A percentile compares a stretch with the other conserved stretches of the same genome.
These are phyloP conservation scores for Xiphias gladius DNA, from an alignment of 2,113 vertebrate species.

Conservation along the genomic window DNA sequence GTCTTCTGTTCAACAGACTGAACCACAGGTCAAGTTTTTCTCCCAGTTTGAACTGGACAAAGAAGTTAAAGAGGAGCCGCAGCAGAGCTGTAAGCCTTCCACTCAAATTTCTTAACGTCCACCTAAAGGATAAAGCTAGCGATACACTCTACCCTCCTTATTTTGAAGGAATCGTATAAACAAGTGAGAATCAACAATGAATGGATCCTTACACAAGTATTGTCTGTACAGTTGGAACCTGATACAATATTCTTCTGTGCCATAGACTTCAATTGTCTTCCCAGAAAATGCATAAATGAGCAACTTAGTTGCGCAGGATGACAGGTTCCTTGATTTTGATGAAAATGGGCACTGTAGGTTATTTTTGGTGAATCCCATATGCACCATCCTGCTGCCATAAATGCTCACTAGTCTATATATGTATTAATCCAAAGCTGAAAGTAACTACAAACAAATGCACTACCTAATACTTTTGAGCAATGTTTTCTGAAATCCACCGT, in stretches of 20 bases:
- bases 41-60: constrained; percentile 87
- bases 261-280: neutral
- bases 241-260: neutral
- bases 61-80: constrained; percentile 82
- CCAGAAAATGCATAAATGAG: neutral
- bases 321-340: neutral
- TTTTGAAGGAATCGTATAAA: neutral
- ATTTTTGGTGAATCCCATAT: neutral
- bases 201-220: neutral
- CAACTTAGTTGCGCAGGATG: neutral
- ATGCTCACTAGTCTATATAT: no score
- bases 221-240: neutral
- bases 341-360: neutral
- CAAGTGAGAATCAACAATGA: neutral
- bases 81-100: constrained; percentile 87
- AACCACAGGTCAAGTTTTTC: constrained; percentile 91
- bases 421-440: no score
- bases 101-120: neutral
- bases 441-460: no score
- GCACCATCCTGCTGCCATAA: neutral
- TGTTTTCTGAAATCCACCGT: no score
- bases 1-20: constrained; percentile 84
- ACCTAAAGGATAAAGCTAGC: neutral
- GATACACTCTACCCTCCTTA: neutral
- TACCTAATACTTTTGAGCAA: no score